Evolutionary conservation across 1,140 invertebrate species (phyloP), one percentile per base, ranked within the genome.

Genomic region (Agrypnia vestita): DNA sequence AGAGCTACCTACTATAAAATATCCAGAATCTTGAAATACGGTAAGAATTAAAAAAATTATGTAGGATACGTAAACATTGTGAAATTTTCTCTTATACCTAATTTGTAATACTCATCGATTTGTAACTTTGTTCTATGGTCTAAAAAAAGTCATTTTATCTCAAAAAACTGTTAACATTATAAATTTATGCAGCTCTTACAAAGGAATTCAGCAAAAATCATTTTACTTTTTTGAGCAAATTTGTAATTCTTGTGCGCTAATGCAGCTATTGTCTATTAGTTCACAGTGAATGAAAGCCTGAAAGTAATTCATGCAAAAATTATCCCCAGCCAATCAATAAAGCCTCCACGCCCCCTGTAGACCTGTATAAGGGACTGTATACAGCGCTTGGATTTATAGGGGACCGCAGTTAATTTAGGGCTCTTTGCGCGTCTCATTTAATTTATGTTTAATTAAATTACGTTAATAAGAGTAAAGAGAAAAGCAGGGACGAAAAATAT

Each of bases 181-280:
- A 35, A 35, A 35, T 35, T 35, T 35, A 35, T 3, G 25, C 1
- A 35, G 6, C 1, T 35, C 25, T 35, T 35, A 35, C 25, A 35
- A 35, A 3, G 6, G 25, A 35, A 35, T 35, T 35, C 6, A 6
- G n/a, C n/a, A n/a, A 35, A 35, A 3, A 35, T 1, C 25, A 1
- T 35, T 35, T 35, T 6, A 35, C n/a, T 51, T 51, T 15, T 12
- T 13, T 51, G 8, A 15, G 0, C 11, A 51, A 9, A 51, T 1
- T 3, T 51, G 11, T 51, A 13, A 13, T 51, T 51, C 8, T 51
- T 19, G 3, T 43, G 12, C 21, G 12, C 73, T 76, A 76, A 76
- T 76, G 73, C 73, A 76, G 13, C 46, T 55, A 76, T 76, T 76
- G 73, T 76, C 56, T 46, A 61, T 62, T 12, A 61, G 73, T 11